These are phyloP conservation scores for Drosophila anceps DNA, from an alignment of 2,888 invertebrate genomes.

Conservation along the genomic window DNA sequence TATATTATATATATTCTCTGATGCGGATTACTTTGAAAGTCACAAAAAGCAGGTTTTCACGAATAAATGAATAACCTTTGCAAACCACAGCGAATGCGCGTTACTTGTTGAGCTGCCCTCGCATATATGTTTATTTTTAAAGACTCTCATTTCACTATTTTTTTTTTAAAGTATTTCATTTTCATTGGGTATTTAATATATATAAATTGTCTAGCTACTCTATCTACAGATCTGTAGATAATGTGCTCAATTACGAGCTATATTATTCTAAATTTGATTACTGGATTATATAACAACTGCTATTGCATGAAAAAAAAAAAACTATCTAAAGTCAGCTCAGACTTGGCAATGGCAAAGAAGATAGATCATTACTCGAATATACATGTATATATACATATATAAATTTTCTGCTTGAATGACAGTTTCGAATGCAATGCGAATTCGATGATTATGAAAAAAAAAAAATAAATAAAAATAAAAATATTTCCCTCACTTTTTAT, in stretches of 20 bases:
- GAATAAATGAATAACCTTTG: neutral
- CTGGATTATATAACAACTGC: neutral
- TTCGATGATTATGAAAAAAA: constrained; percentile 2
- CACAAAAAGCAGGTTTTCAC: too few species aligned
- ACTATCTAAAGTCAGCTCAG: neutral
- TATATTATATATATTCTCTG: too few species aligned
- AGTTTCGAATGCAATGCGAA: constrained; percentile 25
- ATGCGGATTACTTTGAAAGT: too few species aligned
- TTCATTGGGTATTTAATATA: neutral
- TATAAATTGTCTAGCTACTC: neutral
- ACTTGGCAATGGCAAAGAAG: neutral
- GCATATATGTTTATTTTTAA: neutral
- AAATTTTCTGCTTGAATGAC: constrained; percentile 44
- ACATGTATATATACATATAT: neutral
- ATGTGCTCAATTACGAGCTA: constrained; percentile 5
- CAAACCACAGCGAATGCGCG: neutral
- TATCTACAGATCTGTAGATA: neutral
- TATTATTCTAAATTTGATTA: neutral
- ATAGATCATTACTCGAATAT: constrained; percentile 1
- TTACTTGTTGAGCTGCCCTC: neutral
- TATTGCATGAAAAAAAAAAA: neutral
- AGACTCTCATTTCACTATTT: neutral
- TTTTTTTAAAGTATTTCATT: neutral
- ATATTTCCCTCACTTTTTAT: neutral
- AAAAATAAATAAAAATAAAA: neutral